Percentiles rank a stretch among this genome's conserved stretches.
Evolutionary conservation across 2,888 invertebrate genomes (phyloP).

Genomic region (Eupithecia subfuscata): DNA sequence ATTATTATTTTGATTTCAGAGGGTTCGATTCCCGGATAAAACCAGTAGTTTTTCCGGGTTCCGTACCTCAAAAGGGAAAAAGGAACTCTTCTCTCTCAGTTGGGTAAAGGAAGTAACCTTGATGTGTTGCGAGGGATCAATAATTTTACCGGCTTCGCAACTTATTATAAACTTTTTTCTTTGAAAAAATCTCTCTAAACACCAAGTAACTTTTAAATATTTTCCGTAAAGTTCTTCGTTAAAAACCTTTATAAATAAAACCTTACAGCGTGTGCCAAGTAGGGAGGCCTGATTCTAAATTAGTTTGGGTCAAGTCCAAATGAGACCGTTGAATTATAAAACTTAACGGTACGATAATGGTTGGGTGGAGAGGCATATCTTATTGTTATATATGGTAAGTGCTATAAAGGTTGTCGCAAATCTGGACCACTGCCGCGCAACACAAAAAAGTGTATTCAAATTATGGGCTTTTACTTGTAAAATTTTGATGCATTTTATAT

Average conservation of each 20-base stretch:
- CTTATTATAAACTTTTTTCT: constrained; percentile 4
- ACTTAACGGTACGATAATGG: constrained; percentile 8
- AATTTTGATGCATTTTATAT: not conserved
- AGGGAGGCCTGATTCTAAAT: constrained; percentile 12
- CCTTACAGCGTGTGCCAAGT: constrained; percentile 9
- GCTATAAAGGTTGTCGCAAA: not conserved
- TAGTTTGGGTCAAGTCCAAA: constrained; percentile 24
- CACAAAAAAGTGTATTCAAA: not conserved
- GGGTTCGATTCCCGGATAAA: no score
- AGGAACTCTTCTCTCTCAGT: no score
- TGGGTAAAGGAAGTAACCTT: not conserved
- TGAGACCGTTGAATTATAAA: constrained; percentile 17
- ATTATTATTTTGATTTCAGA: no score
- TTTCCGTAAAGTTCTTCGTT: not conserved
- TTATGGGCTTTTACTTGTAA: not conserved
- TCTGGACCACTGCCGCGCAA: not conserved
- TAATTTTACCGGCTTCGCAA: not conserved
- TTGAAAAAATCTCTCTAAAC: not conserved
- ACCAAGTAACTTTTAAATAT: not conserved
- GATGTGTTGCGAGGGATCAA: not conserved
- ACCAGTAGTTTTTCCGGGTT: no score
- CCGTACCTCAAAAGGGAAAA: no score
- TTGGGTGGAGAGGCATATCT: not conserved
- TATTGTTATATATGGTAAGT: not conserved
- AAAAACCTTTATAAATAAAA: constrained; percentile 3